A percentile compares a stretch with the other conserved stretches of the same genome.
Evolutionary conservation across 2,888 invertebrate genomes (phyloP).

Genomic region (Agrochola lychnidis): DNA sequence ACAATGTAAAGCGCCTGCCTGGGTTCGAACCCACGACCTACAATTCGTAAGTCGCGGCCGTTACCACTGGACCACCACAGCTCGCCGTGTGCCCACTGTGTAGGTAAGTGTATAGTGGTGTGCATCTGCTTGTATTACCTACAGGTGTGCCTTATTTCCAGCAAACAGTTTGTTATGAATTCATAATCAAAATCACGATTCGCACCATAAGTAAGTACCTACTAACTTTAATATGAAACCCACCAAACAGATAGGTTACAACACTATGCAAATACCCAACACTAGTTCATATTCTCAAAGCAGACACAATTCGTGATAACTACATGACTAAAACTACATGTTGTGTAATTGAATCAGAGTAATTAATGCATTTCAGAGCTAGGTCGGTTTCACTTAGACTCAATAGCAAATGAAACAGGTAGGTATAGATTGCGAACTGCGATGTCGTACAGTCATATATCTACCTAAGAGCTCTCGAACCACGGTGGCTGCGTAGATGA

Average conservation of each 20-base stretch:
- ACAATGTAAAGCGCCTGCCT: too few species aligned
- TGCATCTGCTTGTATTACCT: neutral
- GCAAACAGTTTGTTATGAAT: neutral
- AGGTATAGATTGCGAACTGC: too few species aligned
- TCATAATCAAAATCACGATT: neutral
- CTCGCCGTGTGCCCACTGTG: too few species aligned
- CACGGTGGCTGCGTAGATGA: too few species aligned
- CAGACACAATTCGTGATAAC: conserved; percentile 35
- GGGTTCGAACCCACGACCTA: too few species aligned
- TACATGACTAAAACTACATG: conserved; percentile 31
- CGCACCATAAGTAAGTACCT: neutral
- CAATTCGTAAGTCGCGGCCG: too few species aligned
- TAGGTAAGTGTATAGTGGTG: too few species aligned
- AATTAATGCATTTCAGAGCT: conserved; percentile 51
- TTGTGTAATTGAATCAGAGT: conserved; percentile 47
- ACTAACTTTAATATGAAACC: neutral
- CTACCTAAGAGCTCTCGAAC: too few species aligned
- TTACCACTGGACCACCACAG: too few species aligned
- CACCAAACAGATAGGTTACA: conserved; percentile 20
- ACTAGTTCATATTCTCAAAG: conserved; percentile 39
- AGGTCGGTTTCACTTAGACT: conserved; percentile 19
- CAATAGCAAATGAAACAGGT: conserved; percentile 5
- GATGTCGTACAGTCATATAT: too few species aligned
- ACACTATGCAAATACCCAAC: conserved; percentile 37
- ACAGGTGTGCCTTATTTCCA: neutral